Conservation (phyloP, 2,888 invertebrate genomes). For the Drosophila longiperda region DNA sequence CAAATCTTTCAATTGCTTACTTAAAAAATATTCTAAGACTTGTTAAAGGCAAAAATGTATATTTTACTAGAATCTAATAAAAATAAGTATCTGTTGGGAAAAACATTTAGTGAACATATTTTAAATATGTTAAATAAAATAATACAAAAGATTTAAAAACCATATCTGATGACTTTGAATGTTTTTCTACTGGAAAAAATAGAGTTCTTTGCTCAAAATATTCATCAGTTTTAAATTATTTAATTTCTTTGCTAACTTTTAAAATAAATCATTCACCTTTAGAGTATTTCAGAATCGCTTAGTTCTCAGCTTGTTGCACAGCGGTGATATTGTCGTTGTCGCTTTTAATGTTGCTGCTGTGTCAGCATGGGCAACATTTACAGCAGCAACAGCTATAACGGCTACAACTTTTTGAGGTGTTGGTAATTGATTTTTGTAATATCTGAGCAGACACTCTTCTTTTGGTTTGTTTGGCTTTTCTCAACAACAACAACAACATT, state of each 20-base stretch:
- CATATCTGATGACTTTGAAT: neutral
- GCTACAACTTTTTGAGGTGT: slow-evolving; percentile 76
- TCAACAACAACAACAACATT: slow-evolving; percentile 52
- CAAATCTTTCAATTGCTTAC: neutral
- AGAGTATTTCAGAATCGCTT: slow-evolving; percentile 25
- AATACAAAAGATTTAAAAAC: neutral
- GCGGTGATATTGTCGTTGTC: slow-evolving; percentile 48
- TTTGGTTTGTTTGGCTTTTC: slow-evolving; percentile 66
- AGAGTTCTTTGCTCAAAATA: neutral
- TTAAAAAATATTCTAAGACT: neutral
- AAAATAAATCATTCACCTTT: neutral
- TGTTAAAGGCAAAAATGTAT: neutral
- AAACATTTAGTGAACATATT: neutral
- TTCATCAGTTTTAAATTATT: neutral
- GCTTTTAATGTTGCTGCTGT: slow-evolving; percentile 57
- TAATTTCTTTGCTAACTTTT: neutral
- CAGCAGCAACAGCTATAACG: slow-evolving; percentile 57
- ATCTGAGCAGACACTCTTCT: slow-evolving; percentile 72
- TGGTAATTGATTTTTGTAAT: slow-evolving; percentile 81
- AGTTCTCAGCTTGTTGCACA: slow-evolving; percentile 17
- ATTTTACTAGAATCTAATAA: neutral
- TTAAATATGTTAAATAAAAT: neutral
- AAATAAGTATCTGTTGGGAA: neutral
- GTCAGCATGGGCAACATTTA: slow-evolving; percentile 52
- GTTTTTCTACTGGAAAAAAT: neutral